Evolutionary conservation across 2,888 invertebrate genomes (phyloP).

Genomic region (Pachydiplax longipennis): DNA sequence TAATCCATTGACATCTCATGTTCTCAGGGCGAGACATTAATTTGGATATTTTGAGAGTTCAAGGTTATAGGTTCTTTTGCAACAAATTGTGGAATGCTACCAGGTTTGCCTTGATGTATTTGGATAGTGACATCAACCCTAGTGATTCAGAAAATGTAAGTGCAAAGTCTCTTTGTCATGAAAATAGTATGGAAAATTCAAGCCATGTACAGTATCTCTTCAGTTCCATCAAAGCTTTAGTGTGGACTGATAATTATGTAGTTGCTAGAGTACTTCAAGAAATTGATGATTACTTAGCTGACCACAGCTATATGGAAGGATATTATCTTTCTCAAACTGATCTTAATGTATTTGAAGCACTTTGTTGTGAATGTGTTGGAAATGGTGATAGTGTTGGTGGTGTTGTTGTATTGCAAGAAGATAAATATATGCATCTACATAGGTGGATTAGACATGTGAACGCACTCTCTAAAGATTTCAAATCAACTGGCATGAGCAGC

Average conservation of each 20-base stretch:
- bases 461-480: slow-evolving; percentile 14
- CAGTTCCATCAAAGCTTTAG: not conserved
- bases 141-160: slow-evolving; percentile 38
- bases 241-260: slow-evolving; percentile 20
- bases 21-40: slow-evolving; percentile 86
- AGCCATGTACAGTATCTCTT: not conserved
- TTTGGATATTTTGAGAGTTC: slow-evolving; percentile 92
- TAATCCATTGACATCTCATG: not conserved
- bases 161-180: slow-evolving; percentile 4
- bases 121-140: slow-evolving; percentile 54
- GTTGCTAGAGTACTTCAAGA: slow-evolving; percentile 49
- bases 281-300: slow-evolving; percentile 58
- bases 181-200: slow-evolving; percentile 2
- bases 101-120: slow-evolving; percentile 78
- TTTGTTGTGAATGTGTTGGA: slow-evolving; percentile 26
- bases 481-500: slow-evolving; percentile 29
- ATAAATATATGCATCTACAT: slow-evolving; percentile 35
- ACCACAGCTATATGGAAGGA: slow-evolving; percentile 60
- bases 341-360: slow-evolving; percentile 55
- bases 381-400: slow-evolving; percentile 11
- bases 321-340: slow-evolving; percentile 60
- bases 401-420: slow-evolving; percentile 24
- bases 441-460: slow-evolving; percentile 40
- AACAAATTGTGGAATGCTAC: slow-evolving; percentile 99
- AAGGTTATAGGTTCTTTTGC: slow-evolving; percentile 95